Conservation (phyloP, 2,113 vertebrate genomes). For the Balaenoptera acutorostrata region DNA sequence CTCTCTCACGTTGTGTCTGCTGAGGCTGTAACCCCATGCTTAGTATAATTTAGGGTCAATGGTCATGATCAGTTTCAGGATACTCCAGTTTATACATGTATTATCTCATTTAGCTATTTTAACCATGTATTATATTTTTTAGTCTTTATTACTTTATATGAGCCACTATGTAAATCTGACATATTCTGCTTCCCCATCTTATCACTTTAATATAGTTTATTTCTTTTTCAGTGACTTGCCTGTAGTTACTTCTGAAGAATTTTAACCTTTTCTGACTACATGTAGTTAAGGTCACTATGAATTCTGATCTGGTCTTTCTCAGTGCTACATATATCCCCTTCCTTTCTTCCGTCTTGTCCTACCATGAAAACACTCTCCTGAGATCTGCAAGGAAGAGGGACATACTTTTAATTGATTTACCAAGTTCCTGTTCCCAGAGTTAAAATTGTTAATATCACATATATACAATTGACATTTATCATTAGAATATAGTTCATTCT, state of each 20-base stretch:
- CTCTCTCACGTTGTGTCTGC: neutral
- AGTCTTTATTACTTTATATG: neutral
- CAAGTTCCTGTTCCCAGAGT: neutral
- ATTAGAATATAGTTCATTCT: constrained; percentile 69
- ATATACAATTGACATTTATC: constrained; percentile 65
- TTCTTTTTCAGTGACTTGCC: neutral
- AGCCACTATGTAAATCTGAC: neutral
- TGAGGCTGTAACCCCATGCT: neutral
- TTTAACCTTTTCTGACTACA: neutral
- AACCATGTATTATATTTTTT: neutral
- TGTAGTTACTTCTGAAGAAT: neutral
- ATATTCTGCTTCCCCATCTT: neutral
- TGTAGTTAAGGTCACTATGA: neutral
- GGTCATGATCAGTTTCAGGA: neutral
- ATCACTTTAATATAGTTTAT: constrained; percentile 11
- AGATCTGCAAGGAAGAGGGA: neutral
- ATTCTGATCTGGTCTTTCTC: neutral
- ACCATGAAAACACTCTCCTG: neutral
- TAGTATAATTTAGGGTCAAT: neutral
- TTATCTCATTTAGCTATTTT: neutral
- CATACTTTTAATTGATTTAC: neutral
- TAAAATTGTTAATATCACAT: constrained; percentile 42
- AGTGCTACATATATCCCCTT: neutral
- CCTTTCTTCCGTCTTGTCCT: neutral
- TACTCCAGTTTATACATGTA: neutral